These are phyloP conservation scores for Rhogogaster chlorosoma DNA, from an alignment of 2,888 invertebrate genomes.

Conservation along the genomic window DNA sequence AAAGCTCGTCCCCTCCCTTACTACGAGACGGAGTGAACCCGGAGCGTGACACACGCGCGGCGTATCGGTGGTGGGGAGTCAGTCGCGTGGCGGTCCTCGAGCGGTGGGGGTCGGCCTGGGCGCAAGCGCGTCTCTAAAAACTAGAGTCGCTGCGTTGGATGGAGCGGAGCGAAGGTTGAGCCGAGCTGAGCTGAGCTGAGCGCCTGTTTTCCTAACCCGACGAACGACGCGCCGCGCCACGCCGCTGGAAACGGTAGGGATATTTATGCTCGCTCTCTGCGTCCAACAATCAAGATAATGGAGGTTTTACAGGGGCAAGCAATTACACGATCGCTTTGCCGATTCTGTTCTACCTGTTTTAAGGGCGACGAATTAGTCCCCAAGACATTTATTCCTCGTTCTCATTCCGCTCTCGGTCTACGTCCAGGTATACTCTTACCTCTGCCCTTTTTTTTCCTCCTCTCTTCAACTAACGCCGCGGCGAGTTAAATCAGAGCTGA, in stretches of 20 bases:
- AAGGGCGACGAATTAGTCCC: conserved; percentile 19
- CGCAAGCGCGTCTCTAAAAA: conserved; percentile 44
- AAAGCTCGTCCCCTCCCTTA: neutral
- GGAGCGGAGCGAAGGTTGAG: conserved; percentile 37
- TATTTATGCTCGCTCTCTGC: conserved; percentile 43
- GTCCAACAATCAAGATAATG: conserved; percentile 47
- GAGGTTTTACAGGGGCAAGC: conserved; percentile 45
- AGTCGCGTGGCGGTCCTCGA: conserved; percentile 73
- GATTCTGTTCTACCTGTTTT: conserved; percentile 32
- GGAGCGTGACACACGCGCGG: conserved; percentile 74
- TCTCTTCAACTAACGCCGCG: neutral
- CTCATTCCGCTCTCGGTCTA: neutral
- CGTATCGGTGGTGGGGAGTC: conserved; percentile 66
- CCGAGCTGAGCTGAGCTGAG: conserved; percentile 51
- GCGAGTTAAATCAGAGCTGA: neutral
- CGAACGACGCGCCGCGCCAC: conserved; percentile 55
- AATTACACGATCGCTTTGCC: conserved; percentile 49
- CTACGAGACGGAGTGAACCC: conserved; percentile 63
- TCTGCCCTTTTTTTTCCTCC: neutral
- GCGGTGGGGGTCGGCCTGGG: conserved; percentile 52
- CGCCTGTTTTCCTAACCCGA: conserved; percentile 50
- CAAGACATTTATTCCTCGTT: neutral
- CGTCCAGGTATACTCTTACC: neutral
- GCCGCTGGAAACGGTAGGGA: conserved; percentile 49
- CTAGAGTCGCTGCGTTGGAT: neutral